phyloP scores from a whole-genome alignment of 1,140 invertebrate genomes.

The Drosophila rhopaloa region DNA sequence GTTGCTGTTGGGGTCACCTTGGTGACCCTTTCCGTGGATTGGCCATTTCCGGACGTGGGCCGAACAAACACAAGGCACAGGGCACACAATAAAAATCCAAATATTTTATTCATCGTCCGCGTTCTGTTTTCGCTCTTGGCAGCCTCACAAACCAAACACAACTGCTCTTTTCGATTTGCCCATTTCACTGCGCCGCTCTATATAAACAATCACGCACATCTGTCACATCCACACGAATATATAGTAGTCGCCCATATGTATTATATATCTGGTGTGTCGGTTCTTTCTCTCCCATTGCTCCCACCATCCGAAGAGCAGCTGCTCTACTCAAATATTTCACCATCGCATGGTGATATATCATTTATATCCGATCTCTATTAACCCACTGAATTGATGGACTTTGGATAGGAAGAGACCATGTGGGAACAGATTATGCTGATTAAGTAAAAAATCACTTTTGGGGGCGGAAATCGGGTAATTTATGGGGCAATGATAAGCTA shows the following conservation, averaged over 20 bases:
- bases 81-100: slow-evolving; percentile 1
- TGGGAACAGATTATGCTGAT: neutral
- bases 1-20: neutral
- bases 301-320: slow-evolving; percentile 4
- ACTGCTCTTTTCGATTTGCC: slow-evolving; percentile 46
- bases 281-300: slow-evolving; percentile 17
- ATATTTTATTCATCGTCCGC: slow-evolving; percentile 42
- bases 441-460: neutral
- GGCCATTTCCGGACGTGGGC: slow-evolving; percentile 2
- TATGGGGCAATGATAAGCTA: neutral
- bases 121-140: slow-evolving; percentile 30
- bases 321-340: slow-evolving; percentile 21
- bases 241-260: slow-evolving; percentile 3
- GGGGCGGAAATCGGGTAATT: too few species aligned
- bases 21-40: slow-evolving; percentile 16
- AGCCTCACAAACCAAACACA: slow-evolving; percentile 55
- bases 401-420: neutral
- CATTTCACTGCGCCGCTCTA: slow-evolving; percentile 16
- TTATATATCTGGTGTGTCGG: neutral
- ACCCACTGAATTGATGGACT: slow-evolving; percentile 27
- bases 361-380: slow-evolving; percentile 31
- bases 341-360: slow-evolving; percentile 1
- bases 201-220: slow-evolving; percentile 23
- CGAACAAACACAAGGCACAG: slow-evolving; percentile 23
- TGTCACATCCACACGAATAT: slow-evolving; percentile 1